phyloP scores from a whole-genome alignment of 2,888 invertebrate genomes.

The Balanococcus diminutus region DNA sequence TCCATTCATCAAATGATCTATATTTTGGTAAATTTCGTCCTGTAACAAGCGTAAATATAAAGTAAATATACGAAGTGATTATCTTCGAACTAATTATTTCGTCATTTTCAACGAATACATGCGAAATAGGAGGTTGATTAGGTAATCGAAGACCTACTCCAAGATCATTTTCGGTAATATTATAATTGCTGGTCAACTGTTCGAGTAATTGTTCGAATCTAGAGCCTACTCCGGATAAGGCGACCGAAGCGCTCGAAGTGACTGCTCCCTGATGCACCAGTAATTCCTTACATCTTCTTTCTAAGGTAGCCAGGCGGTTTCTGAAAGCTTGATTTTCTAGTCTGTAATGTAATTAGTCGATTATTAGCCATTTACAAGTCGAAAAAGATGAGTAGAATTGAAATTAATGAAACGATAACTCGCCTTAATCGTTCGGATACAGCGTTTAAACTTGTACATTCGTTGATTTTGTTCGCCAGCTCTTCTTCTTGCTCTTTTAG shows the following conservation, averaged over 20 bases:
- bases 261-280: constrained; percentile 73
- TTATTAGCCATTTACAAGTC: constrained; percentile 35
- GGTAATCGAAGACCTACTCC: constrained; percentile 61
- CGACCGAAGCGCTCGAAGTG: constrained; percentile 70
- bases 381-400: background rate
- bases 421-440: constrained; percentile 80
- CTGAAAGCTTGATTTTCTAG: constrained; percentile 73
- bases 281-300: constrained; percentile 69
- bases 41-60: no score
- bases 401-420: constrained; percentile 56
- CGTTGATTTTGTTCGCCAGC: constrained; percentile 71
- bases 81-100: background rate
- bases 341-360: constrained; percentile 60
- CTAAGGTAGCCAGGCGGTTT: constrained; percentile 69
- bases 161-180: constrained; percentile 77
- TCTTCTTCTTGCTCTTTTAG: constrained; percentile 66
- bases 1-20: background rate
- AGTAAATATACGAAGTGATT: no score
- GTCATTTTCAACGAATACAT: background rate
- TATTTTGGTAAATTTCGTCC: constrained; percentile 25
- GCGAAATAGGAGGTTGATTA: background rate
- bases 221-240: constrained; percentile 71
- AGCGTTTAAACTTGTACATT: constrained; percentile 78
- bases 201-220: constrained; percentile 75
- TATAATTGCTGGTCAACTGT: constrained; percentile 74